These are phyloP conservation scores for Stenodera caucasica DNA, from an alignment of 2,888 invertebrate species.

Conservation along the genomic window DNA sequence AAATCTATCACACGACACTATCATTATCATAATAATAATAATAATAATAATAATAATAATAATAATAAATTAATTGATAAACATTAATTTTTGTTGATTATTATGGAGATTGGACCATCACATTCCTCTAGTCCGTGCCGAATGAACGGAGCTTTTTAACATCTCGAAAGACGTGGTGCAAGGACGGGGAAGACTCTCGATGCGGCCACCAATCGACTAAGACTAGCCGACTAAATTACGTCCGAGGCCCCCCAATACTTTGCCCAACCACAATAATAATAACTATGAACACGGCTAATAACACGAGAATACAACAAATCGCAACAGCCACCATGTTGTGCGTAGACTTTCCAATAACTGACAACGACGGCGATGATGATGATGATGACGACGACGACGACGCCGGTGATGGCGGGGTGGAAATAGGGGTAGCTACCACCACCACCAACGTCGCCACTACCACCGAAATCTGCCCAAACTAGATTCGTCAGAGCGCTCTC, in stretches of 20 bases:
- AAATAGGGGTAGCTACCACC: too few relatives aligned
- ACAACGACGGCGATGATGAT: not conserved
- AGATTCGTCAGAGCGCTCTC: slow-evolving; percentile 30
- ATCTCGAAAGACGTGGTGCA: slow-evolving; percentile 21
- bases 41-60: slow-evolving; percentile 17
- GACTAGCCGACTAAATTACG: slow-evolving; percentile 38
- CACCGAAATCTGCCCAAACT: slow-evolving; percentile 19
- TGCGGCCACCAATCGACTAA: too few relatives aligned
- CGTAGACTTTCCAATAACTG: slow-evolving; percentile 41
- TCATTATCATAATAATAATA: slow-evolving; percentile 18
- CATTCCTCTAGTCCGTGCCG: slow-evolving; percentile 8
- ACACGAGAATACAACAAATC: slow-evolving; percentile 79
- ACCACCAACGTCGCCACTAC: slow-evolving; percentile 31
- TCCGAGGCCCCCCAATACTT: slow-evolving; percentile 62
- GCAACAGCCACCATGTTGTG: slow-evolving; percentile 76
- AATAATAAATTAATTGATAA: slow-evolving; percentile 9
- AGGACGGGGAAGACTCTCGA: slow-evolving; percentile 28
- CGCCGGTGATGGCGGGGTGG: slow-evolving; percentile 32
- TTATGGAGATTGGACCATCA: too few relatives aligned
- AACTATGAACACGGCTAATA: slow-evolving; percentile 79
- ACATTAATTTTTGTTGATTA: too few relatives aligned
- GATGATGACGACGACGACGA: slow-evolving; percentile 30
- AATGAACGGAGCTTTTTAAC: not conserved
- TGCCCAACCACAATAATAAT: slow-evolving; percentile 81
- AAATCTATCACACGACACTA: slow-evolving; percentile 7